Conservation (phyloP, 2,113 vertebrate genomes). For the Chaenocephalus aceratus region DNA sequence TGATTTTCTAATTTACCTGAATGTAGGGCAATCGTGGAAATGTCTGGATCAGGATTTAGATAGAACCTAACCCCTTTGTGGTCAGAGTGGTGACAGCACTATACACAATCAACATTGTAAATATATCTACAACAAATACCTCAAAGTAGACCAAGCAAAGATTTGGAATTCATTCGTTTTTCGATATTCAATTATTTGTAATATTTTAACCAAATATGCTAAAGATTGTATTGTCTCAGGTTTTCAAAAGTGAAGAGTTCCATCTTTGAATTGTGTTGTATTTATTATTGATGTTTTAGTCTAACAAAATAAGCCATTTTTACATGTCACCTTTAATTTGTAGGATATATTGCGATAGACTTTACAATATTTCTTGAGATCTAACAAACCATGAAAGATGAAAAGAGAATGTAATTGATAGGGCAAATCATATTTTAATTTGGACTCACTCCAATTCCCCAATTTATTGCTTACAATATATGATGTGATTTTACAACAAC, state of each 20-base stretch:
- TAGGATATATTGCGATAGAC: neutral
- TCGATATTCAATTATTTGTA: neutral
- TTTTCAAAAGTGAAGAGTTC: neutral
- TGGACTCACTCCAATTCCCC: neutral
- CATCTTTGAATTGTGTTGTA: neutral
- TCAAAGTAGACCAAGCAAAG: no score
- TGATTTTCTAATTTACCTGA: neutral
- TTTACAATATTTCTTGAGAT: neutral
- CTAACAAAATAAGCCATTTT: neutral
- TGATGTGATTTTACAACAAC: neutral
- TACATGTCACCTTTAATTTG: neutral
- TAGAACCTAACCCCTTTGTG: neutral
- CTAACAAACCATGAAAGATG: neutral
- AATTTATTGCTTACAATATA: constrained; percentile 30
- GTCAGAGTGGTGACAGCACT: neutral
- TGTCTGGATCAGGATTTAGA: neutral
- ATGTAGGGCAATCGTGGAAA: neutral
- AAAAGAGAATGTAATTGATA: neutral
- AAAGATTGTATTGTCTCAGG: neutral
- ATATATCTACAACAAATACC: neutral
- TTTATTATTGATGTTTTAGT: neutral
- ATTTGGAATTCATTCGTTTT: neutral
- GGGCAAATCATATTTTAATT: neutral
- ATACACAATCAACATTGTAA: neutral
- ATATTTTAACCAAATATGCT: neutral